phyloP scores from a whole-genome alignment of 1,140 invertebrate genomes.

The Ceratosolen fusciceps region DNA sequence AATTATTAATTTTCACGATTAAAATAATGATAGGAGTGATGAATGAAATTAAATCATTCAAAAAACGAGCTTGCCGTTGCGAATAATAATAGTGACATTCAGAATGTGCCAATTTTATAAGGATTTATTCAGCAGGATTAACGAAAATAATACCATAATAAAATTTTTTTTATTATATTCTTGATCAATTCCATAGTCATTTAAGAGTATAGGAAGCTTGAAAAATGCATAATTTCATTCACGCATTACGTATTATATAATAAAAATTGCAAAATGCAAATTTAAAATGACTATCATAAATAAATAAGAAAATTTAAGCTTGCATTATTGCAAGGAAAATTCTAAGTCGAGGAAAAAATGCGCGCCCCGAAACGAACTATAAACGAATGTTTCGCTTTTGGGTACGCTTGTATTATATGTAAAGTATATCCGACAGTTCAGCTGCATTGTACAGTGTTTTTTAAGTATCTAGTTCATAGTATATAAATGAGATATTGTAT shows the following conservation, averaged over 20 bases:
- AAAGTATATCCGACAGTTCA: slow-evolving; percentile 70
- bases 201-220: slow-evolving; percentile 14
- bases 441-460: slow-evolving; percentile 73
- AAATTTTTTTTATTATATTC: not conserved
- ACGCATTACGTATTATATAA: too few species aligned
- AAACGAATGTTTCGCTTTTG: slow-evolving; percentile 59
- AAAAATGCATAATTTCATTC: too few species aligned
- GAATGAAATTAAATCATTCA: not conserved
- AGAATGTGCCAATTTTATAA: slow-evolving; percentile 20
- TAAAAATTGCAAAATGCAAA: not conserved
- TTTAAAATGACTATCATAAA: slow-evolving; percentile 34
- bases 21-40: not conserved
- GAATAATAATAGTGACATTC: not conserved
- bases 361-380: slow-evolving; percentile 51
- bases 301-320: slow-evolving; percentile 49
- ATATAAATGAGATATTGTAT: slow-evolving; percentile 72
- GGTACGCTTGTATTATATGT: slow-evolving; percentile 71
- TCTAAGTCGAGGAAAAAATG: slow-evolving; percentile 50
- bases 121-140: slow-evolving; percentile 26
- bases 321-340: slow-evolving; percentile 56
- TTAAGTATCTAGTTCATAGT: slow-evolving; percentile 72
- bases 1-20: not conserved
- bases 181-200: slow-evolving; percentile 27
- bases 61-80: slow-evolving; percentile 18
- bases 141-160: too few species aligned